A percentile compares a stretch with the other conserved stretches of the same genome.
Conservation (phyloP, 2,888 invertebrate genomes). For the Tigriopus californicus region DNA sequence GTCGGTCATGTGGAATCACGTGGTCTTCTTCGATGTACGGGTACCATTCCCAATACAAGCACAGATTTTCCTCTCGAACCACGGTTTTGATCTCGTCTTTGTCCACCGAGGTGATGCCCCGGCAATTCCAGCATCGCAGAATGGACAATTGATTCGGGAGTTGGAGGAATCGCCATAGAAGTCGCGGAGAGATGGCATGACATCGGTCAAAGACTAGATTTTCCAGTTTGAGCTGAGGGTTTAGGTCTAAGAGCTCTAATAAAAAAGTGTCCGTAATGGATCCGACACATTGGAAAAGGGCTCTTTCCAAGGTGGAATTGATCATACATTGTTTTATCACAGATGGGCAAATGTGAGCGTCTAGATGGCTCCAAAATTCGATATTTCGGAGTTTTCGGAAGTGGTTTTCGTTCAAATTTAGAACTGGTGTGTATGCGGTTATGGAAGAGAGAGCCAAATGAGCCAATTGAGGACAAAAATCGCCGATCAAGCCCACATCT, state of each 20-base stretch:
- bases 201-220: neutral
- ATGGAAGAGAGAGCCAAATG: constrained; percentile 10
- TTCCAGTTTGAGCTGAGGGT: neutral
- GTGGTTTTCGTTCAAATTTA: neutral
- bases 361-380: constrained; percentile 1
- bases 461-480: neutral
- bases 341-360: neutral
- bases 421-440: neutral
- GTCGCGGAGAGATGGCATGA: neutral
- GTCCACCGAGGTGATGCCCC: neutral
- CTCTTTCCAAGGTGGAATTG: neutral
- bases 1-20: too few species aligned
- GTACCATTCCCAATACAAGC: constrained; percentile 7
- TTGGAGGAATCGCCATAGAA: neutral
- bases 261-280: neutral
- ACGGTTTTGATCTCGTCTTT: neutral
- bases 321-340: neutral
- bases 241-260: neutral
- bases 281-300: neutral
- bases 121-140: constrained; percentile 1
- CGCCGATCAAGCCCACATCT: neutral
- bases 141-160: neutral
- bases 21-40: constrained; percentile 4
- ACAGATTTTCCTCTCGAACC: neutral
- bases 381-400: neutral